Evolutionary conservation across 1,140 invertebrate species (phyloP).

Genomic region (Drosophila seguyi): DNA sequence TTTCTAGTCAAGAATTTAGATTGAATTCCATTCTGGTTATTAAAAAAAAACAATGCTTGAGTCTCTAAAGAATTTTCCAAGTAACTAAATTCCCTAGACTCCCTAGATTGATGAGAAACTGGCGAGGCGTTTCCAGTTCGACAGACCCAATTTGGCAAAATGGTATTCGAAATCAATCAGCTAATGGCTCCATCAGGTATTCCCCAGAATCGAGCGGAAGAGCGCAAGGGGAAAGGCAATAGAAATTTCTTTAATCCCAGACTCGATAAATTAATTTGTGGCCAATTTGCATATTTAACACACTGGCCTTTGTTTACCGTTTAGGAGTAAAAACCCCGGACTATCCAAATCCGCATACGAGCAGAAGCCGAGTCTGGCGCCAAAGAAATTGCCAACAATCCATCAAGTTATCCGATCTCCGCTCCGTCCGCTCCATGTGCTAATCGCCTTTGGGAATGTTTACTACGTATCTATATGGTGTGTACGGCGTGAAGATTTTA

Average conservation of each 20-base stretch:
- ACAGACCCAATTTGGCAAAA: slow-evolving; percentile 19
- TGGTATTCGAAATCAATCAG: slow-evolving; percentile 48
- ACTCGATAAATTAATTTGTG: slow-evolving; percentile 68
- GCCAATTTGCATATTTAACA: slow-evolving; percentile 76
- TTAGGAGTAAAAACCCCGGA: slow-evolving; percentile 47
- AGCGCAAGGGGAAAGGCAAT: slow-evolving; percentile 35
- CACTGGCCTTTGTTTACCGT: slow-evolving; percentile 43
- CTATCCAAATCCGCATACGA: slow-evolving; percentile 59
- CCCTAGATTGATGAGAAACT: slow-evolving; percentile 4
- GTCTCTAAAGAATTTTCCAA: neutral
- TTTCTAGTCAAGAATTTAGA: slow-evolving; percentile 5
- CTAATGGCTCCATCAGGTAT: slow-evolving; percentile 61
- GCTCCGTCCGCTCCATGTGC: slow-evolving; percentile 34
- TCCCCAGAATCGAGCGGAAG: slow-evolving; percentile 55
- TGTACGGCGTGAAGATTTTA: slow-evolving; percentile 68
- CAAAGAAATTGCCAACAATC: slow-evolving; percentile 80
- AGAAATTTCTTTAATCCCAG: slow-evolving; percentile 71
- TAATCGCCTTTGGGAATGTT: slow-evolving; percentile 47
- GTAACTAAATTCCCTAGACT: neutral
- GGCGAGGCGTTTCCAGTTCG: slow-evolving; percentile 9
- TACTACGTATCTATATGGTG: slow-evolving; percentile 36
- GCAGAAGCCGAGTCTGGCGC: slow-evolving; percentile 68
- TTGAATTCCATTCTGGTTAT: slow-evolving; percentile 19
- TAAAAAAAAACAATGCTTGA: neutral
- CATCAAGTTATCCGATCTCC: slow-evolving; percentile 57